Base-by-base conservation (phyloP, 2,797 vertebrate species). In the Picus viridis region DNA sequence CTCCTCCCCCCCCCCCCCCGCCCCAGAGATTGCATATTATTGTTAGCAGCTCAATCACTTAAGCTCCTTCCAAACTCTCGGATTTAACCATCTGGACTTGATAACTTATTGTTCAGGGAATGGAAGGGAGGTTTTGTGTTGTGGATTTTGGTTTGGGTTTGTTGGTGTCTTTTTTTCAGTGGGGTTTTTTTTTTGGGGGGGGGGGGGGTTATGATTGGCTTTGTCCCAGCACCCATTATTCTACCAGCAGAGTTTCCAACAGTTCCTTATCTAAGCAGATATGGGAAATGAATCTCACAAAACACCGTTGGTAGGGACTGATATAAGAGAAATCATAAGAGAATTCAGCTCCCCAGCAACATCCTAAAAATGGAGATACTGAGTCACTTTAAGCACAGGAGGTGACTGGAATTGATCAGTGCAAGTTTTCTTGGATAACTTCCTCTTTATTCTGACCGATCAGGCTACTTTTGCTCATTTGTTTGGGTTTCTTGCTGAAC, bases 341-440 rank as follows among this genome's bases (percentile, higher is more conserved):
- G 62, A 93, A 92, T 93, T 93, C 86, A 80, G 96, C 83, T 95
- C 78, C 92, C 83, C 95, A 86, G 94, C 87, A 94, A 96, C 93
- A 83, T 95, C 96, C 94, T 95, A 94, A 96, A 95, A 95, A 96
- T 94, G 94, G 96, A 95, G 96, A 86, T 93, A 89, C 92, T 95
- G 94, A 96, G 74, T 96, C 95, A 95, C 92, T 95, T 95, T 91
- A 96, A 88, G 85, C 91, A 95, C 93, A 93, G 94, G 78, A 93
- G 95, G 92, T 94, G 89, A 95, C 94, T 95, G 93, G 86, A 96
- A 91, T 82, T 95, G 94, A 96, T 95, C 95, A 95, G 74, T 95
- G 81, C 1, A 2, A 86, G 72, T 92, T 93, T 96, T 91, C 92
- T 93, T 88, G 88, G 94, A 92, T 83, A 96, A 93, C 86, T 92